These are phyloP conservation scores for Fragum sueziense DNA, from an alignment of 2,888 invertebrate genomes.

Conservation along the genomic window DNA sequence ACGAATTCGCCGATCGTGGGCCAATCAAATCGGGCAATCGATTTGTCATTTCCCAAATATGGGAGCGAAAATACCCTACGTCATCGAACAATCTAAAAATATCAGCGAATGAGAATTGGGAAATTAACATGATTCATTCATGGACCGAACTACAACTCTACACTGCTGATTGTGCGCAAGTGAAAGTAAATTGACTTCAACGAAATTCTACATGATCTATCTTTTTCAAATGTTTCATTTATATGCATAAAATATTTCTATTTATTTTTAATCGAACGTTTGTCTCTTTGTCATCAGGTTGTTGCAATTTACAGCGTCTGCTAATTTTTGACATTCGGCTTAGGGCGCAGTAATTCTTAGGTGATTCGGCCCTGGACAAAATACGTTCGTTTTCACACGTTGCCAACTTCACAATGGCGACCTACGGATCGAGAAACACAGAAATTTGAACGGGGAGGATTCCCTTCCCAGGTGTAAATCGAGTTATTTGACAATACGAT, in stretches of 20 bases:
- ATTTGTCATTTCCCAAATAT: conserved; percentile 19
- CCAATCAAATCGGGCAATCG: conserved; percentile 17
- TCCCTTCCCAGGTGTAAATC: conserved; percentile 70
- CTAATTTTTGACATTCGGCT: no score
- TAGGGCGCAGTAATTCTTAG: not conserved
- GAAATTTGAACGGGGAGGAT: conserved; percentile 62
- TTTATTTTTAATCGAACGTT: no score
- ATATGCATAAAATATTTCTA: no score
- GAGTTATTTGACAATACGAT: conserved; percentile 55
- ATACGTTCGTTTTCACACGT: conserved; percentile 61
- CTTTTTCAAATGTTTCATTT: no score
- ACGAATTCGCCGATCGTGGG: not conserved
- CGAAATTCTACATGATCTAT: no score
- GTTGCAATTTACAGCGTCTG: no score
- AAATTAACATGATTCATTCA: conserved; percentile 58
- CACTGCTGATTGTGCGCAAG: not conserved
- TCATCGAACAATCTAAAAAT: conserved; percentile 24
- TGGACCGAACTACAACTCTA: not conserved
- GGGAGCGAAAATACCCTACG: conserved; percentile 30
- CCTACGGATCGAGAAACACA: conserved; percentile 29
- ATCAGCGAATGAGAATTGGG: conserved; percentile 23
- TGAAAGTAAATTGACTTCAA: not conserved
- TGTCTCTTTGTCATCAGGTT: no score
- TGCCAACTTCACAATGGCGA: conserved; percentile 72
- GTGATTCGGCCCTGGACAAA: conserved; percentile 32